phyloP scores from a whole-genome alignment of 2,888 invertebrate species.

The Dynastes tityus region DNA sequence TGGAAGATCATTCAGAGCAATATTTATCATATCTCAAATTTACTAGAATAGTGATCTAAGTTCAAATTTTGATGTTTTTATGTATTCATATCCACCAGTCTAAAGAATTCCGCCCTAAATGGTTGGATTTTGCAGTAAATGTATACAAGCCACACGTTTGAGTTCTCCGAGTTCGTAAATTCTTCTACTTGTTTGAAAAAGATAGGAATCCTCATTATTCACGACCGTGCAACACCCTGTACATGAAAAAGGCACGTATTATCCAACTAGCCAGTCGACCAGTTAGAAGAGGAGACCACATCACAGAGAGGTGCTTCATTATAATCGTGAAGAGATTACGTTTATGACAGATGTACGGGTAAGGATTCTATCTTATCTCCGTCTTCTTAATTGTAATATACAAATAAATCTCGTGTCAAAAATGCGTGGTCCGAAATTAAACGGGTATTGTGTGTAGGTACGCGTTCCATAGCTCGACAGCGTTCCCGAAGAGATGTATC shows the following conservation, averaged over 20 bases:
- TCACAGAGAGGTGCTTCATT: conserved; percentile 53
- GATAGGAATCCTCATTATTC: too few relatives aligned
- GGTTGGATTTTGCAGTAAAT: too few relatives aligned
- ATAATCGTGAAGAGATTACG: conserved; percentile 57
- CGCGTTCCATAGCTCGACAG: conserved; percentile 45
- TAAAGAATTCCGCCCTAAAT: too few relatives aligned
- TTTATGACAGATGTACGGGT: conserved; percentile 59
- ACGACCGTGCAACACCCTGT: too few relatives aligned
- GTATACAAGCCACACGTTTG: too few relatives aligned
- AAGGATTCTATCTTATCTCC: conserved; percentile 56
- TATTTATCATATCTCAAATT: too few relatives aligned
- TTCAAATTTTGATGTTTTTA: too few relatives aligned
- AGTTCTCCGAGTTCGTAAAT: too few relatives aligned
- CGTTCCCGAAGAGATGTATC: conserved; percentile 39
- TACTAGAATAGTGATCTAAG: too few relatives aligned
- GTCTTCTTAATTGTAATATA: conserved; percentile 57
- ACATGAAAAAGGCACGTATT: background rate
- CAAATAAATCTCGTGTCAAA: conserved; percentile 57
- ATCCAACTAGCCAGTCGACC: conserved; percentile 36
- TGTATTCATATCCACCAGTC: too few relatives aligned
- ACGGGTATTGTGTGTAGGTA: conserved; percentile 51
- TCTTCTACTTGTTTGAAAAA: too few relatives aligned
- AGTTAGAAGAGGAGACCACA: conserved; percentile 7
- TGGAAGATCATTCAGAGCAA: too few relatives aligned
- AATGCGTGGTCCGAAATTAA: conserved; percentile 53